Evolutionary conservation across 2,888 invertebrate genomes (phyloP).

Genomic region (Morpho achilles): DNA sequence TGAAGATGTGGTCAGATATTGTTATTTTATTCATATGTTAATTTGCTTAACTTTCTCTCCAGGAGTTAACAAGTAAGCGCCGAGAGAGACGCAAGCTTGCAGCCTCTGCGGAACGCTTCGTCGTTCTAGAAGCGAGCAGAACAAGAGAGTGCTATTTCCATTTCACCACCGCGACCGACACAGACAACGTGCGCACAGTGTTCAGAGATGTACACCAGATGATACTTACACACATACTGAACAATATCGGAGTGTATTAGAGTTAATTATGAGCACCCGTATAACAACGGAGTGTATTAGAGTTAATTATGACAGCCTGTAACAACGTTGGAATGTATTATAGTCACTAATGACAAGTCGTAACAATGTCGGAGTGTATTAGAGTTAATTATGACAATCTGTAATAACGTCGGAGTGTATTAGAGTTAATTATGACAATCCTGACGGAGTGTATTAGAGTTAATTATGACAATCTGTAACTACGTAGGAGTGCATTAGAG

Average conservation of each 20-base stretch:
- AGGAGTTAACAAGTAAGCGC: constrained; percentile 79
- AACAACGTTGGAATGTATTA: constrained; percentile 62
- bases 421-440: constrained; percentile 22
- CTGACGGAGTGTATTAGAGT: constrained; percentile 61
- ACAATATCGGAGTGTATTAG: constrained; percentile 62
- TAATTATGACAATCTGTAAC: constrained; percentile 36
- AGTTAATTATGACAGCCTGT: constrained; percentile 35
- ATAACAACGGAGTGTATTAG: constrained; percentile 62
- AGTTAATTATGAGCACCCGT: constrained; percentile 35
- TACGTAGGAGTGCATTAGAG: constrained; percentile 61
- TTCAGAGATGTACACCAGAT: constrained; percentile 87
- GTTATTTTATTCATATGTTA: no score
- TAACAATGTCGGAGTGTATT: constrained; percentile 64
- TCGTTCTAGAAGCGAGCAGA: constrained; percentile 50
- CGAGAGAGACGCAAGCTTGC: constrained; percentile 45
- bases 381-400: neutral
- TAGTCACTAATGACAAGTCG: constrained; percentile 32
- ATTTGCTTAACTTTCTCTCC: constrained; percentile 14
- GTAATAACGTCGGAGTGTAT: constrained; percentile 61
- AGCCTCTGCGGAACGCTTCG: constrained; percentile 57
- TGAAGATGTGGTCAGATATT: no score
- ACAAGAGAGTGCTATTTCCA: constrained; percentile 84
- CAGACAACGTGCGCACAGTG: constrained; percentile 84
- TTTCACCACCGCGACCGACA: constrained; percentile 87
- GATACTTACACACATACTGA: constrained; percentile 75